phyloP scores from a whole-genome alignment of 2,113 vertebrate genomes.

The Perca fluviatilis region DNA sequence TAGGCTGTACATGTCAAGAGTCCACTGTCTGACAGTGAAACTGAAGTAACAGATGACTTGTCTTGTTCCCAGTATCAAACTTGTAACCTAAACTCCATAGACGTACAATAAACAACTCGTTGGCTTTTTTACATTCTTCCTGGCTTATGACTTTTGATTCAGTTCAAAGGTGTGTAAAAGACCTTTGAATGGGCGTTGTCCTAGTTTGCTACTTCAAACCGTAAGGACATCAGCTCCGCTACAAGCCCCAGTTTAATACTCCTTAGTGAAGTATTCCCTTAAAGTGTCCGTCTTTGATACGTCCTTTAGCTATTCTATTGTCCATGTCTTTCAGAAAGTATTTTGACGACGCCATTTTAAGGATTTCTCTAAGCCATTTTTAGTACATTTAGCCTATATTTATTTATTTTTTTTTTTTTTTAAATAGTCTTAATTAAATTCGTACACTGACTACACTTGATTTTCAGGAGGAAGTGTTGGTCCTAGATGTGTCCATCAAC shows the following conservation, averaged over 20 bases:
- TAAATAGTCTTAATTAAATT: slow-evolving; percentile 16
- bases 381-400: slow-evolving; percentile 22
- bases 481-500: slow-evolving; percentile 9
- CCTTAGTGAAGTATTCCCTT: slow-evolving; percentile 25
- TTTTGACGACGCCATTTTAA: slow-evolving; percentile 57
- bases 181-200: slow-evolving; percentile 76
- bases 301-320: slow-evolving; percentile 27
- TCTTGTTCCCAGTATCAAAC: slow-evolving; percentile 69
- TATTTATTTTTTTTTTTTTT: not conserved
- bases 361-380: slow-evolving; percentile 65
- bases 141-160: slow-evolving; percentile 81
- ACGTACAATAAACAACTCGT: slow-evolving; percentile 84
- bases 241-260: slow-evolving; percentile 29
- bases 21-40: slow-evolving; percentile 55
- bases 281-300: slow-evolving; percentile 27
- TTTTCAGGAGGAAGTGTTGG: slow-evolving; percentile 33
- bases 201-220: slow-evolving; percentile 65
- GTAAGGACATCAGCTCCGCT: slow-evolving; percentile 29
- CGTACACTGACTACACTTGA: slow-evolving; percentile 25
- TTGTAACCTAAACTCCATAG: slow-evolving; percentile 82
- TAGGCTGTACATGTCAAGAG: slow-evolving; percentile 62
- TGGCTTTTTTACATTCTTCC: slow-evolving; percentile 82
- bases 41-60: slow-evolving; percentile 42
- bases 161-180: slow-evolving; percentile 79
- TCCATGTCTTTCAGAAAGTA: slow-evolving; percentile 30